Conservation (phyloP, 2,888 invertebrate genomes). For the Drosophila merina region DNA sequence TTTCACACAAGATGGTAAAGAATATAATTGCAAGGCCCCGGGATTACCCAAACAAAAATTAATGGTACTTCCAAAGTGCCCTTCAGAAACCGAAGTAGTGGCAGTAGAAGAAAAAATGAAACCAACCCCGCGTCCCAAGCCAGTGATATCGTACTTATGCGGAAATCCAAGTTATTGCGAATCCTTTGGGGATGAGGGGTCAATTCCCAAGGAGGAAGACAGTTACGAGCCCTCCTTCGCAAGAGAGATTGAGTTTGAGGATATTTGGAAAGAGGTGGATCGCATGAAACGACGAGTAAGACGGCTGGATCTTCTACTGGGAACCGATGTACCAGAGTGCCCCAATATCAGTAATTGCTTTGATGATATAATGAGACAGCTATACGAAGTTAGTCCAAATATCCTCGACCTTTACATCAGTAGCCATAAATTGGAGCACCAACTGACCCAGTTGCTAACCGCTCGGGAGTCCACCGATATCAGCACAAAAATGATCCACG, state of each 20-base stretch:
- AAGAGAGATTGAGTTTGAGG: background rate
- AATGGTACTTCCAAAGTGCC: background rate
- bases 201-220: background rate
- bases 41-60: background rate
- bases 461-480: background rate
- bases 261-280: slow-evolving; percentile 36
- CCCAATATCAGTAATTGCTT: slow-evolving; percentile 5
- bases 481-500: background rate
- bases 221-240: background rate
- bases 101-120: background rate
- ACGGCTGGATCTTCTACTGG: slow-evolving; percentile 15
- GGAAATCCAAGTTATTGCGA: too few species aligned
- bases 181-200: background rate
- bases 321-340: slow-evolving; percentile 33
- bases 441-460: background rate
- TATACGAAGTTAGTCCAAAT: background rate
- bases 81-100: background rate
- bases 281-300: slow-evolving; percentile 13
- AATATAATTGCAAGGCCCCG: background rate
- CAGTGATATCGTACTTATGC: background rate
- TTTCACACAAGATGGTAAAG: background rate
- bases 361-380: background rate
- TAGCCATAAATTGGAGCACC: background rate
- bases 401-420: background rate
- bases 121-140: background rate